phyloP scores from a whole-genome alignment of 2,888 invertebrate genomes.

The Microplitis deprimator region DNA sequence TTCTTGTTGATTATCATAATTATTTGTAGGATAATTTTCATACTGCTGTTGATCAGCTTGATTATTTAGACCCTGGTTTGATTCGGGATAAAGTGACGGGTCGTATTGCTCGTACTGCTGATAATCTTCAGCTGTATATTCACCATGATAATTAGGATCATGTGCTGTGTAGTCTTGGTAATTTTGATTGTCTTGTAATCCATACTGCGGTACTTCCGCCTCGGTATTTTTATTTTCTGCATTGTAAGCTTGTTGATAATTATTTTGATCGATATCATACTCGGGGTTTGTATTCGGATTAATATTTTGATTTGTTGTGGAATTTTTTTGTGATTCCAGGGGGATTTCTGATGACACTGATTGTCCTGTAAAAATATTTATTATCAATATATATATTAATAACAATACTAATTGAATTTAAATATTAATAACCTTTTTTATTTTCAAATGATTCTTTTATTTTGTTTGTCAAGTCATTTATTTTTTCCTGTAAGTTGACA shows the following conservation, averaged over 20 bases:
- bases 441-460: constrained; percentile 59
- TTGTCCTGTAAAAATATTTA: constrained; percentile 32
- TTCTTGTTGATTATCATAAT: constrained; percentile 41
- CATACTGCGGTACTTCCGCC: constrained; percentile 41
- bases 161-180: constrained; percentile 47
- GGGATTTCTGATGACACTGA: constrained; percentile 20
- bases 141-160: constrained; percentile 48
- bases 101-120: constrained; percentile 60
- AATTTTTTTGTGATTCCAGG: background rate
- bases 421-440: constrained; percentile 55
- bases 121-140: constrained; percentile 55
- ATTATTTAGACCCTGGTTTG: constrained; percentile 29
- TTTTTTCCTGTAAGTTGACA: constrained; percentile 86
- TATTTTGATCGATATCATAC: constrained; percentile 26
- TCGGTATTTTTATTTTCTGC: constrained; percentile 32
- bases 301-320: background rate
- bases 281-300: constrained; percentile 6
- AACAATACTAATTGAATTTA: constrained; percentile 12
- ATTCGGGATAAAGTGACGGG: constrained; percentile 54
- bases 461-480: constrained; percentile 77
- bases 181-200: constrained; percentile 46
- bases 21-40: constrained; percentile 42
- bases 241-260: constrained; percentile 38
- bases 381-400: background rate
- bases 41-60: constrained; percentile 42